Percentiles rank a stretch among this genome's conserved stretches.
Conservation (phyloP, 2,888 invertebrate species). For the Eucera pruinosa region DNA sequence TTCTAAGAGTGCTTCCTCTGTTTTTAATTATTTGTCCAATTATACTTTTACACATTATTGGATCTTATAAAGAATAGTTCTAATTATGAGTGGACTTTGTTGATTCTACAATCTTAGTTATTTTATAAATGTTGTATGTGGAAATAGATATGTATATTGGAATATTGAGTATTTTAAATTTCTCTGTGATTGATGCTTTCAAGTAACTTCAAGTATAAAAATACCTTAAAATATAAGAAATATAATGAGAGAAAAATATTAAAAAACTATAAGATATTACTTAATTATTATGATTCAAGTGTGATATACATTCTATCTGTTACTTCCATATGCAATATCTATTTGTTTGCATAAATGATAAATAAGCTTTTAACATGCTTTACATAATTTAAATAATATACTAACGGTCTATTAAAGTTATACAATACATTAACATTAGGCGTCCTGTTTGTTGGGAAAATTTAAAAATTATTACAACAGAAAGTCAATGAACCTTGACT, state of each 20-base stretch:
- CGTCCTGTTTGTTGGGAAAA: slow-evolving; percentile 66
- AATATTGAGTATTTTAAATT: not conserved
- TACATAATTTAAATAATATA: slow-evolving; percentile 57
- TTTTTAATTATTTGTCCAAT: slow-evolving; percentile 38
- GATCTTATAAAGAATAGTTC: slow-evolving; percentile 17
- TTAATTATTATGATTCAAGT: not conserved
- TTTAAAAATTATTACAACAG: slow-evolving; percentile 30
- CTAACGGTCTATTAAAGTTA: slow-evolving; percentile 55
- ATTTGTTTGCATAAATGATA: slow-evolving; percentile 62
- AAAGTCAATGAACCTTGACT: slow-evolving; percentile 58
- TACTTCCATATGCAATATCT: slow-evolving; percentile 59
- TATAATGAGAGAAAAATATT: not conserved
- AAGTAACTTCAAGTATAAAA: not conserved
- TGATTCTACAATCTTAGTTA: slow-evolving; percentile 54
- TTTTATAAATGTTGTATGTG: slow-evolving; percentile 56
- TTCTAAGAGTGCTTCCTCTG: slow-evolving; percentile 46
- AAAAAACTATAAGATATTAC: slow-evolving; percentile 3
- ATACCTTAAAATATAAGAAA: not conserved
- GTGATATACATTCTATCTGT: slow-evolving; percentile 21
- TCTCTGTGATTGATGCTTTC: not conserved
- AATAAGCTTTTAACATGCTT: slow-evolving; percentile 67
- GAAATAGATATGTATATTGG: slow-evolving; percentile 33
- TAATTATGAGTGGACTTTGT: slow-evolving; percentile 16
- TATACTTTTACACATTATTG: slow-evolving; percentile 13
- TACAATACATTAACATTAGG: slow-evolving; percentile 64